Evolutionary conservation across 2,113 vertebrate genomes (phyloP).

Genomic region (Probosciger aterrimus): DNA sequence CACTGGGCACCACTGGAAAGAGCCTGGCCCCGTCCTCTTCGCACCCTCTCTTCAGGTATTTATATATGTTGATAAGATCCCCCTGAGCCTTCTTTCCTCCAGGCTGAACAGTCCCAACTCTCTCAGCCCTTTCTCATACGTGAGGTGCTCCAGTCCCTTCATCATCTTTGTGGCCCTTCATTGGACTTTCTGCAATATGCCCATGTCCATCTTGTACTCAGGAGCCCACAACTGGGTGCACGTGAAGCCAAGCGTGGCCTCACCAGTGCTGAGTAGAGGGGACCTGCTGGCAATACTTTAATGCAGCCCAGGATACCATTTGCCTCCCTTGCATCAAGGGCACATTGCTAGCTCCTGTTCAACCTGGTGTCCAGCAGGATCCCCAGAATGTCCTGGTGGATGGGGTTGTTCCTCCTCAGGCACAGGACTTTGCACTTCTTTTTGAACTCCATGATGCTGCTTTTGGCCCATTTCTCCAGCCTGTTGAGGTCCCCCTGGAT

Average conservation of each 20-base stretch:
- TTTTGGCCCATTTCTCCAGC: neutral
- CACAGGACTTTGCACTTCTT: neutral
- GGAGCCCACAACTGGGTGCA: neutral
- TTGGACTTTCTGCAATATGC: neutral
- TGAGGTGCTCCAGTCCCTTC: neutral
- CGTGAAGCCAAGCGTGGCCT: neutral
- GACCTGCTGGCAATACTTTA: neutral
- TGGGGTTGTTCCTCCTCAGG: neutral
- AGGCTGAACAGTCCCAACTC: neutral
- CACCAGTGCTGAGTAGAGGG: neutral
- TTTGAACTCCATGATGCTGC: neutral
- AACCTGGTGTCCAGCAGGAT: neutral
- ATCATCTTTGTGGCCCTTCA: neutral
- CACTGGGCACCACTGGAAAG: neutral
- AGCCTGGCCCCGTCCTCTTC: neutral
- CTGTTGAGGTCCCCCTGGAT: neutral
- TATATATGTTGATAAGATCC: neutral
- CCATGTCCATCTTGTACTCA: neutral
- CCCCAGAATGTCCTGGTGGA: neutral
- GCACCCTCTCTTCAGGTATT: neutral
- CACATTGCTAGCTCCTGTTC: neutral
- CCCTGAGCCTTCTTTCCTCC: neutral
- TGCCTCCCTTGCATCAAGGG: neutral
- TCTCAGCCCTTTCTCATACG: neutral
- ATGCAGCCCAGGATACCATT: neutral